Evolutionary conservation across 2,797 vertebrate genomes (phyloP), one percentile per base, ranked within the genome.

Genomic region (Rhabdomys pumilio): DNA sequence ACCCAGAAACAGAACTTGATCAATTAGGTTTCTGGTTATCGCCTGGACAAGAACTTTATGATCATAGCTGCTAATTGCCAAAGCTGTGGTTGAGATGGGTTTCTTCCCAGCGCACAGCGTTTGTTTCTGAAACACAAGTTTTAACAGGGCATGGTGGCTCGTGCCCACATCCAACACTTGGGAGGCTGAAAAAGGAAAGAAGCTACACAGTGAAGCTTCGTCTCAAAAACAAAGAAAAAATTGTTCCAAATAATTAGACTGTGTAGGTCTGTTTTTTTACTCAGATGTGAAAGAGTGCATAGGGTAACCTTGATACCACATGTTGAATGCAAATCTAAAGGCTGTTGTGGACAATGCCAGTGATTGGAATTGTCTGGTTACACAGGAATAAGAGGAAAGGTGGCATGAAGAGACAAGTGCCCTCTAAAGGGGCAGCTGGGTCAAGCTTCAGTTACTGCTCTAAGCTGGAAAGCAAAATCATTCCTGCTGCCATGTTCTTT

Each of bases 171-270:
- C 57, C 31, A 77, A 59, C 31, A 47, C 34, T 14, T 12, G 13
- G 12, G 29, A 63, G 59, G 34, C 12, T 76, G 72, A 61, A 47
- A 14, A 20, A 77, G 41, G 73, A 63, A 57, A 63, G 87, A 31
- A 89, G 47, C 20, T 63, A n/a, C 31, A 50, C 2, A 4, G 6
- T 10, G 59, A 89, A 8, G 1, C 20, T 29, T 47, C 26, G 31
- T 47, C 57, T 77, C 41, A 44, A 47, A 77, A 63, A 65, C 41
- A 84, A 34, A 47, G 9, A 31, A 11, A 61, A 59, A 6, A 65
- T 90, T 81, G 4, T 84, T 57, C 94, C 34, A 94, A 94, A 87
- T 85, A 41, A 94, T 59, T 59, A 73, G 79, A 85, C n/a, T 61
- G 2, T 22, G 15, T 63, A 14, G 79, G 34, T 63, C 24, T 93